These are phyloP conservation scores for Thryonomys swinderianus DNA, from an alignment of 2,113 vertebrate genomes.

Conservation along the genomic window DNA sequence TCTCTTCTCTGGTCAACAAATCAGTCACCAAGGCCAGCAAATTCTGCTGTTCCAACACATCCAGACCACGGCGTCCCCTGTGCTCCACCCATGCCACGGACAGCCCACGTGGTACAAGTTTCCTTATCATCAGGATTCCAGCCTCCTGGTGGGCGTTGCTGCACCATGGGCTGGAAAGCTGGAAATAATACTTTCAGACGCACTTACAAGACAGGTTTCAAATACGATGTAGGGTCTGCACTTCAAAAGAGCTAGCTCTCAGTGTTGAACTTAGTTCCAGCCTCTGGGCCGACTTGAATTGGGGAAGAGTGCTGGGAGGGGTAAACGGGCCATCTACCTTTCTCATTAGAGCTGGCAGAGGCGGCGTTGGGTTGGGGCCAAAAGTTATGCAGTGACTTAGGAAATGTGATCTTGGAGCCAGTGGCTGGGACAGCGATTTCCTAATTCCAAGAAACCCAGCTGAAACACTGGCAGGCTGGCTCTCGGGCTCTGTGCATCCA, in stretches of 20 bases:
- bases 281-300: not conserved
- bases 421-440: not conserved
- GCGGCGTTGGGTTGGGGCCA: not conserved
- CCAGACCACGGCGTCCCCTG: fast-evolving
- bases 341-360: not conserved
- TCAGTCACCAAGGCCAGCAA: not conserved
- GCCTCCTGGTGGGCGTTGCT: not conserved
- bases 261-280: not conserved
- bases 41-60: not conserved
- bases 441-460: not conserved
- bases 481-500: not conserved
- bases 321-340: not conserved
- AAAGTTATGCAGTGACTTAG: not conserved
- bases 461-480: not conserved
- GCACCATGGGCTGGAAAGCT: not conserved
- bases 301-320: not conserved
- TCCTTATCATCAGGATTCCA: not conserved
- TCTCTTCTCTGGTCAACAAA: too few species aligned
- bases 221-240: not conserved
- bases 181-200: not conserved
- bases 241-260: not conserved
- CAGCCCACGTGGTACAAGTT: fast-evolving
- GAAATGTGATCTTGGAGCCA: not conserved
- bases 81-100: fast-evolving
- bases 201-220: not conserved